phyloP scores from a whole-genome alignment of 2,888 invertebrate genomes.

The Aelia acuminata region DNA sequence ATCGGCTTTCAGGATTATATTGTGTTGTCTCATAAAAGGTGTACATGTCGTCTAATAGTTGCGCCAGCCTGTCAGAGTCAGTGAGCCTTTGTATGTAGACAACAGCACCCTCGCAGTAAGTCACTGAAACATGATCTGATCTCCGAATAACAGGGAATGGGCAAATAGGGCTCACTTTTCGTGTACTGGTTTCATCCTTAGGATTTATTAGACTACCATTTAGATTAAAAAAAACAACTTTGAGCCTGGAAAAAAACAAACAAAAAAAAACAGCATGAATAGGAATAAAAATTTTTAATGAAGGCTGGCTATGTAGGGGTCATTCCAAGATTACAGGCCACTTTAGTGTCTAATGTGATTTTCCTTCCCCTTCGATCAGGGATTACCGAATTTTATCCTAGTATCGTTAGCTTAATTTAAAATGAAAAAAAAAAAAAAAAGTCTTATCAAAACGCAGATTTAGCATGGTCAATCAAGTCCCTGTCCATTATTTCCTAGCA shows the following conservation, averaged over 20 bases:
- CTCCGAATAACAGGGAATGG: constrained; percentile 74
- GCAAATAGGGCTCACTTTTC: constrained; percentile 72
- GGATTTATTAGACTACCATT: constrained; percentile 67
- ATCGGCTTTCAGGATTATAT: constrained; percentile 67
- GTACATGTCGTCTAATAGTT: constrained; percentile 73
- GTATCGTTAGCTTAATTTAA: no score
- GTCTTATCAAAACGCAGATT: no score
- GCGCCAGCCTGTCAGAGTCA: constrained; percentile 71
- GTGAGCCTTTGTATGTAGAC: constrained; percentile 76
- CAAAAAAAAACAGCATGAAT: constrained; percentile 1
- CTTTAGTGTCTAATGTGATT: no score
- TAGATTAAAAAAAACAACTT: constrained; percentile 76
- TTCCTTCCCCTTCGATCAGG: no score
- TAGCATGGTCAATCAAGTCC: no score
- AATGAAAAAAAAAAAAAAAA: no score
- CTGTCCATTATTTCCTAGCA: no score
- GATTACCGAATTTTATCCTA: no score
- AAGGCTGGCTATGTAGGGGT: no score
- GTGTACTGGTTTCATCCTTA: constrained; percentile 67
- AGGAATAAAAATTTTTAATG: not conserved
- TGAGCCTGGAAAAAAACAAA: constrained; percentile 73
- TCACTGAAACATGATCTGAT: constrained; percentile 71
- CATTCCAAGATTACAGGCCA: no score
- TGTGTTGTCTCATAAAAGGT: constrained; percentile 73
- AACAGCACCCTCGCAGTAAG: constrained; percentile 74